Evolutionary conservation across 2,113 vertebrate species (phyloP).

Genomic region (Tachuris rubrigastra): DNA sequence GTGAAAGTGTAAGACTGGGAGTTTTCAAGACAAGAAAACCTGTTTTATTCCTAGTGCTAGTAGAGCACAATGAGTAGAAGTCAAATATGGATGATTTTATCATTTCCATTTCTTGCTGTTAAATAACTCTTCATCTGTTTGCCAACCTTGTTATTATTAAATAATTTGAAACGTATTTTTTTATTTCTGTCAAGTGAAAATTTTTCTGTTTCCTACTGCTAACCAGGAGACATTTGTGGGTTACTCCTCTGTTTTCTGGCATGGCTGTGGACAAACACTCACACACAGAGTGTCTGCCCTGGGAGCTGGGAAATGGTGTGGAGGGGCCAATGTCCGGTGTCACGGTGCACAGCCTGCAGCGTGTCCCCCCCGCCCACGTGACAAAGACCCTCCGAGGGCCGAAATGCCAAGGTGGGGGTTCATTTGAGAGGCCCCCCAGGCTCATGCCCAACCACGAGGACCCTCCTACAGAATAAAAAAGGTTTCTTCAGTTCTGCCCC

Average conservation of each 20-base stretch:
- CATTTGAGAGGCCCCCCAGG: not conserved
- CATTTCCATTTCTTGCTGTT: not conserved
- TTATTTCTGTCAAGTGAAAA: not conserved
- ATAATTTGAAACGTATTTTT: not conserved
- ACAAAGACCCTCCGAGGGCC: not conserved
- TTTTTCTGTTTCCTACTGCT: not conserved
- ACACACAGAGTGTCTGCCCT: not conserved
- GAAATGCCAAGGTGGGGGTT: not conserved
- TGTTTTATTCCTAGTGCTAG: not conserved
- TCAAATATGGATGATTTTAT: not conserved
- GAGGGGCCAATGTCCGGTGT: not conserved
- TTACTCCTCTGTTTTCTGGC: not conserved
- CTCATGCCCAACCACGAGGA: not conserved
- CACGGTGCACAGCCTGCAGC: not conserved
- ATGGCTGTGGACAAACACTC: not conserved
- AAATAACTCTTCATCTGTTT: not conserved
- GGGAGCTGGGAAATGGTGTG: not conserved
- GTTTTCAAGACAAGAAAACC: not conserved
- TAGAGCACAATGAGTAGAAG: not conserved
- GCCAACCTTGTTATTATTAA: not conserved
- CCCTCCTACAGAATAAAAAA: not conserved
- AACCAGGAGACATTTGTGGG: not conserved
- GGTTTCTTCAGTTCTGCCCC: conserved; percentile 19
- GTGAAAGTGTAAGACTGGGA: not conserved
- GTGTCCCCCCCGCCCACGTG: not conserved